Evolutionary conservation across 2,888 invertebrate genomes (phyloP).

Genomic region (Thymelicus sylvestris): DNA sequence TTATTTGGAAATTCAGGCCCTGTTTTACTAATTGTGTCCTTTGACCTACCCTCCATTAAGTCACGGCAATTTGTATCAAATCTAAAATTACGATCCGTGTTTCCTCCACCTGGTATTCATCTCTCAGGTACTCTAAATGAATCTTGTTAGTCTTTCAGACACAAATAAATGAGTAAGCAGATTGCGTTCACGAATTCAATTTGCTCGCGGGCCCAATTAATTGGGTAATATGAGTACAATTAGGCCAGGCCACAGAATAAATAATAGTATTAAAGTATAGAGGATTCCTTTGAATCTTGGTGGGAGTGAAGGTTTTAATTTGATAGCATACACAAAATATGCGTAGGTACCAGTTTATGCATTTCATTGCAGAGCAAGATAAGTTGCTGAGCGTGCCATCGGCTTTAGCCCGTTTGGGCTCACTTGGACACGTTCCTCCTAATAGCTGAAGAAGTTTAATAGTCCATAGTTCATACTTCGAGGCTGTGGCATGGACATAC

Average conservation of each 20-base stretch:
- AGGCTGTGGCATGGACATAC: too few species aligned
- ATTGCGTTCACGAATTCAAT: slow-evolving; percentile 51
- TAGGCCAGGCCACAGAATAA: slow-evolving; percentile 4
- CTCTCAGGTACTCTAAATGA: slow-evolving; percentile 25
- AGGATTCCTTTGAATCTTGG: not conserved
- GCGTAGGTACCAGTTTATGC: too few species aligned
- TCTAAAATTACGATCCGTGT: slow-evolving; percentile 29
- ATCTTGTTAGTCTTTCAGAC: slow-evolving; percentile 35
- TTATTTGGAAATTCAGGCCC: too few species aligned
- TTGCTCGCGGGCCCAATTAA: slow-evolving; percentile 51
- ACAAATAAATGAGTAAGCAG: slow-evolving; percentile 38
- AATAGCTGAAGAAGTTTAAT: too few species aligned
- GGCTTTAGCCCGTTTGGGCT: too few species aligned
- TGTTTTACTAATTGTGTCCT: too few species aligned
- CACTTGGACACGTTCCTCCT: too few species aligned
- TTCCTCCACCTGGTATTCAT: slow-evolving; percentile 1
- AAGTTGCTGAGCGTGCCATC: too few species aligned
- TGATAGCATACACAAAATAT: too few species aligned
- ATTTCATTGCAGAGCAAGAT: too few species aligned
- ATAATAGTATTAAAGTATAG: not conserved
- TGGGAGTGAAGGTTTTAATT: not conserved
- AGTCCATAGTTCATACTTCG: too few species aligned
- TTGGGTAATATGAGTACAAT: slow-evolving; percentile 29
- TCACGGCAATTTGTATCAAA: slow-evolving; percentile 44
- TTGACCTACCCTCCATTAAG: too few species aligned